A percentile compares a stretch with the other conserved stretches of the same genome.
Conservation (phyloP, 2,888 invertebrate species). For the Drosophila prolongata region DNA sequence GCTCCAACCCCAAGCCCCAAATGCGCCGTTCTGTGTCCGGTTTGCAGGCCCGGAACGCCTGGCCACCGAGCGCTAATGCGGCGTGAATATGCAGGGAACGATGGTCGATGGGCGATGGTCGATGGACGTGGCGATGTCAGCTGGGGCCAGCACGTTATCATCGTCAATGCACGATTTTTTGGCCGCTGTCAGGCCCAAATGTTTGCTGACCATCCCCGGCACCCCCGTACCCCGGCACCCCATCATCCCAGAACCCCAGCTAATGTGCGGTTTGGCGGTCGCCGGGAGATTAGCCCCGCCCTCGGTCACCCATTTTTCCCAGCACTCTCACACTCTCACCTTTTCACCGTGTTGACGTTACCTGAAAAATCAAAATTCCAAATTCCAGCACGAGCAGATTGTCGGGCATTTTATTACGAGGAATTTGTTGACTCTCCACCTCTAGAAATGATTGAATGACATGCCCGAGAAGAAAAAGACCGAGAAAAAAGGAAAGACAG, state of each 20-base stretch:
- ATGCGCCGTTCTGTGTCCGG: conserved; percentile 38
- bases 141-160: conserved; percentile 60
- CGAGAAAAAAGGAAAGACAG: background rate
- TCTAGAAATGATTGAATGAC: conserved; percentile 75
- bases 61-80: conserved; percentile 66
- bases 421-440: conserved; percentile 72
- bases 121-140: conserved; percentile 39
- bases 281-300: conserved; percentile 66
- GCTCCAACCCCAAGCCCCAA: conserved; percentile 26
- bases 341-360: conserved; percentile 39
- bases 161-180: conserved; percentile 72
- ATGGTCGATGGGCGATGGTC: conserved; percentile 34
- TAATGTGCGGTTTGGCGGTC: conserved; percentile 74
- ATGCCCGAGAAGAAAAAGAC: conserved; percentile 48
- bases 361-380: conserved; percentile 74
- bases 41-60: conserved; percentile 38
- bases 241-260: conserved; percentile 26
- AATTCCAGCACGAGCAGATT: conserved; percentile 68
- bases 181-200: conserved; percentile 54
- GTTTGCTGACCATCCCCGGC: conserved; percentile 46
- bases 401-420: conserved; percentile 75
- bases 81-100: conserved; percentile 72
- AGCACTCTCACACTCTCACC: conserved; percentile 6
- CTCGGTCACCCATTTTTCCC: background rate
- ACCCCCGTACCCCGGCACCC: background rate